Conservation (phyloP, 1,140 invertebrate genomes). For the Wiebesia pumilae region DNA sequence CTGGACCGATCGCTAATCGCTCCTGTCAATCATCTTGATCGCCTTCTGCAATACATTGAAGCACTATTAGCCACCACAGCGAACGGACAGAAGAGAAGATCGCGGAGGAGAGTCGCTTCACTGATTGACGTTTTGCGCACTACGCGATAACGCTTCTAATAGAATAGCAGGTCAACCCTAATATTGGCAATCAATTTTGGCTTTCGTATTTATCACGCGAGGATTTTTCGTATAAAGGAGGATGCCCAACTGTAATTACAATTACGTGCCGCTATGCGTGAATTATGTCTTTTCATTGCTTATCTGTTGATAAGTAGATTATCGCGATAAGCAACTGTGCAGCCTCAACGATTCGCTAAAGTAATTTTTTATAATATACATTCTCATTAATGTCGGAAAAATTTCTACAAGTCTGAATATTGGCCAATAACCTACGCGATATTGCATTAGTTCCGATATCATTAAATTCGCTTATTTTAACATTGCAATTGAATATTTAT, state of each 20-base stretch:
- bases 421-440: too few species aligned
- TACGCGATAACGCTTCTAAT: slow-evolving; percentile 41
- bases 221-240: background rate
- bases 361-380: too few species aligned
- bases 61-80: slow-evolving; percentile 60
- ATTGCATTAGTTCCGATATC: too few species aligned
- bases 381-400: too few species aligned
- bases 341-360: too few species aligned
- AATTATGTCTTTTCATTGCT: background rate
- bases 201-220: background rate
- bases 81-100: slow-evolving; percentile 23
- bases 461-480: too few species aligned
- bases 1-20: slow-evolving; percentile 61
- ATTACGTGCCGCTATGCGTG: background rate
- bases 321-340: too few species aligned
- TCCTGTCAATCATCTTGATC: slow-evolving; percentile 66
- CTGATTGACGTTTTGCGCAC: slow-evolving; percentile 55
- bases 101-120: background rate
- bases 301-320: too few species aligned
- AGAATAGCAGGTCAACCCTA: background rate
- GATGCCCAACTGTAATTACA: background rate
- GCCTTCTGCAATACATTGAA: slow-evolving; percentile 54
- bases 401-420: too few species aligned
- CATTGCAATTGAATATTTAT: too few species aligned
- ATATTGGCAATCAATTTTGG: slow-evolving; percentile 6